phyloP scores from a whole-genome alignment of 1,140 invertebrate species.

The Platorchestia sp. region DNA sequence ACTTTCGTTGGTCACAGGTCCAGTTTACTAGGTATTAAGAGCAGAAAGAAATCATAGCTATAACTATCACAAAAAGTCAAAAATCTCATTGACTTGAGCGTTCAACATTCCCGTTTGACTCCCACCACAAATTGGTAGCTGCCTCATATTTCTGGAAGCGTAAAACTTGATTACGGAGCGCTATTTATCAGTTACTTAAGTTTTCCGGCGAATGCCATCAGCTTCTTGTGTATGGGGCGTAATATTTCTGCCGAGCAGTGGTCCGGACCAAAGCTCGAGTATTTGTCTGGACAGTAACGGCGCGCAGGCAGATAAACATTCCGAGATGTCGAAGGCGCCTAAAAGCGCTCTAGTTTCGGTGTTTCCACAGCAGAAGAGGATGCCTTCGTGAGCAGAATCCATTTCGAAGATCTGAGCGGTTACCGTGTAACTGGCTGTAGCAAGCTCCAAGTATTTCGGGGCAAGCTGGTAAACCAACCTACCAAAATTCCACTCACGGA shows the following conservation, averaged over 20 bases:
- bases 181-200: slow-evolving; percentile 23
- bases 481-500: background rate
- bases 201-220: slow-evolving; percentile 13
- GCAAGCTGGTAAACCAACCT: background rate
- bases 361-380: background rate
- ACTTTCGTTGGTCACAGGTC: background rate
- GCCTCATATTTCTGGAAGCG: background rate
- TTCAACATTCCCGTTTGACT: background rate
- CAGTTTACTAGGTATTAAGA: background rate
- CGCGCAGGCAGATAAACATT: background rate
- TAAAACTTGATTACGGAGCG: background rate
- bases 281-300: background rate
- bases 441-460: background rate
- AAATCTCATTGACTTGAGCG: too few relatives aligned
- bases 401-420: background rate
- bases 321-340: background rate
- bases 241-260: background rate
- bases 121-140: background rate
- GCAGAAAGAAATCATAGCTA: background rate
- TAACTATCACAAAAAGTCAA: background rate
- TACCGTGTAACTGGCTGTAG: background rate
- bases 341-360: background rate
- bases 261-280: background rate
- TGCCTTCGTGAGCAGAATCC: background rate
- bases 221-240: background rate